Percentiles rank a stretch among this genome's conserved stretches.
These are phyloP conservation scores for Coremacera marginata DNA, from an alignment of 2,888 invertebrate species.

Conservation along the genomic window DNA sequence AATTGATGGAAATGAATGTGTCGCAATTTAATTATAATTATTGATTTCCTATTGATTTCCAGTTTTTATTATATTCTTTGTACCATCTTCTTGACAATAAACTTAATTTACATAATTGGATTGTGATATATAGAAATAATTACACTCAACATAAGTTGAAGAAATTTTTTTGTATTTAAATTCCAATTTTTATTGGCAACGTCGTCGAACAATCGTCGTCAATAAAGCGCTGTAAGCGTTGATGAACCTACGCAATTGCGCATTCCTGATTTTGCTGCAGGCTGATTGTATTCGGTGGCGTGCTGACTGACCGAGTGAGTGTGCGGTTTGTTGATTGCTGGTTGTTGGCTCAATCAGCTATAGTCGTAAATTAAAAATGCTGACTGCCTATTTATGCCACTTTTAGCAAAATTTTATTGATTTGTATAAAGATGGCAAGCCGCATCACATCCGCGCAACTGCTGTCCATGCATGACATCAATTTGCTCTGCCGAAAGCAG, in stretches of 20 bases:
- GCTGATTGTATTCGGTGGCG: background rate
- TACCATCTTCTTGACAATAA: too few relatives aligned
- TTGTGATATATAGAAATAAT: too few relatives aligned
- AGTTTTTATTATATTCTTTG: too few relatives aligned
- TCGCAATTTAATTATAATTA: too few relatives aligned
- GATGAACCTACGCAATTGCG: constrained; percentile 1
- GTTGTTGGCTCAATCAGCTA: background rate
- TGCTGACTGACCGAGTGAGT: background rate
- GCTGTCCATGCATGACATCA: background rate
- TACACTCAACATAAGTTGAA: too few relatives aligned
- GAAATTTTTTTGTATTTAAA: too few relatives aligned
- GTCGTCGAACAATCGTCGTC: background rate
- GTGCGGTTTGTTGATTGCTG: background rate
- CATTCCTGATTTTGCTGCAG: background rate
- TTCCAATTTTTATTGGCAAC: background rate
- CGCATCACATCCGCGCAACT: background rate
- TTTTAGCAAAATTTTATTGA: constrained; percentile 17
- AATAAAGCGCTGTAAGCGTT: background rate
- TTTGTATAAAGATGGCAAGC: background rate
- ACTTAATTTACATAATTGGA: too few relatives aligned
- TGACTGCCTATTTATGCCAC: constrained; percentile 7
- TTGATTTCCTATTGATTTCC: too few relatives aligned
- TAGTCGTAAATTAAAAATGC: background rate
- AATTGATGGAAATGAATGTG: too few relatives aligned
- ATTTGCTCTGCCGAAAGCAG: background rate